These are phyloP conservation scores for Proteles cristata DNA, from an alignment of 2,113 vertebrate species.

Conservation along the genomic window DNA sequence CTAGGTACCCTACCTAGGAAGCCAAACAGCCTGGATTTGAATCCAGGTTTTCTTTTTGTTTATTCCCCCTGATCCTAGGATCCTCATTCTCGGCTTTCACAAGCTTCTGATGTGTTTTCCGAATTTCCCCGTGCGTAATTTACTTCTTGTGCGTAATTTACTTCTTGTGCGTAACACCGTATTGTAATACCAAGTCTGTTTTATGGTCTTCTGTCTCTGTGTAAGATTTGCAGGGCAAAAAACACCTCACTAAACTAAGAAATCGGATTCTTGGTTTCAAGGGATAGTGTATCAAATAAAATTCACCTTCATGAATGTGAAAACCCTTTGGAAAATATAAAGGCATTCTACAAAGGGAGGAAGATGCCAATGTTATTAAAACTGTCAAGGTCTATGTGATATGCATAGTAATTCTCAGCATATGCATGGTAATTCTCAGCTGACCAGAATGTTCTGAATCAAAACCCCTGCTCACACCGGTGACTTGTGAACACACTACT, in stretches of 20 bases:
- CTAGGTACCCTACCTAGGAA: not conserved
- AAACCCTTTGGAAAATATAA: slow-evolving; percentile 13
- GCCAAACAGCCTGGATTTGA: not conserved
- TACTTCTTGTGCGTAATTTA: not conserved
- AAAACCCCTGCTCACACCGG: not conserved
- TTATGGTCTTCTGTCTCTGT: not conserved
- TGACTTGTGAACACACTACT: not conserved
- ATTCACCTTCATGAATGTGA: not conserved
- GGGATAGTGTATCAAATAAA: not conserved
- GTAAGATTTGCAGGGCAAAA: not conserved
- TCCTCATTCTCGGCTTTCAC: not conserved
- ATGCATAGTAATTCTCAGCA: not conserved
- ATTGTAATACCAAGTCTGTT: not conserved
- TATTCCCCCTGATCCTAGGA: not conserved
- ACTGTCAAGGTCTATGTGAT: not conserved
- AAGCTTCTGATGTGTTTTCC: not conserved
- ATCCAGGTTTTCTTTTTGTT: not conserved
- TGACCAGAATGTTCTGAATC: not conserved
- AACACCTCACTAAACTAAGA: not conserved
- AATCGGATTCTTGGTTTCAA: not conserved
- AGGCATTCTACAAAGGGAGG: not conserved
- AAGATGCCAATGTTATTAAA: not conserved
- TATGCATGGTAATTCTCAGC: not conserved
- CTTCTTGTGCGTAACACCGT: not conserved
- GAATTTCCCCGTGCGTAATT: not conserved